Evolutionary conservation across 2,888 invertebrate species (phyloP), one percentile per base, ranked within the genome.

Genomic region (Adelognathus sp.): DNA sequence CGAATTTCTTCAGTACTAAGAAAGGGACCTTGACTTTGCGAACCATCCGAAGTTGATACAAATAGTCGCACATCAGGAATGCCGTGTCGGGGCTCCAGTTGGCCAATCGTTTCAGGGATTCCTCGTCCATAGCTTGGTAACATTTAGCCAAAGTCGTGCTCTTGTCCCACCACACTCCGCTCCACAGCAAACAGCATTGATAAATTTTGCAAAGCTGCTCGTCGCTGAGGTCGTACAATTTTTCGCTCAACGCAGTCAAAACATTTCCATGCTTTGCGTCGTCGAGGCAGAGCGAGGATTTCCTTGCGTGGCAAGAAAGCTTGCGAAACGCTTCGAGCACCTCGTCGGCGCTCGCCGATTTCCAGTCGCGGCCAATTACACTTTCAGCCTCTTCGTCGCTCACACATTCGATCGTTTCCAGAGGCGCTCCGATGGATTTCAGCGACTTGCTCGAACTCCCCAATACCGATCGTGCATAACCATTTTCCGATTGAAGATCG

Each of bases 71-170:
- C 79, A 94, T 93, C 66, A 92, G 87, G n/a, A 96, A 91, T 75
- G 93, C 85, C 83, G 94, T 92, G 60, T 94, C 92, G 11, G 89
- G 85, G 16, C 92, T 88, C 95, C 95, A 95, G 0, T 87, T 83
- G 0, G 88, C 87, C 79, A 93, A 87, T 41, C 93, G 90, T 0
- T 91, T 83, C 14, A 93, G 88, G 84, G 96, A 96, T 69, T 94
- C 93, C 82, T 94, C 93, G 87, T 96, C 96, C 58, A 97, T 86
- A 9, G 94, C 93, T 63, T 93, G 94, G 95, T 95, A 95, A 0
- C 96, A 90, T 85, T 94, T 93, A 72, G 93, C 92, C 84, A 92
- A 95, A 88, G 95, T 95, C 75, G 93, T 92, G 66, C 92, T 91
- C 6, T 93, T 90, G 0, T 93, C 11, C 0, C 0, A 0, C 0